Evolutionary conservation across 2,888 invertebrate species (phyloP).

Genomic region (Caenorhabditis sp.): DNA sequence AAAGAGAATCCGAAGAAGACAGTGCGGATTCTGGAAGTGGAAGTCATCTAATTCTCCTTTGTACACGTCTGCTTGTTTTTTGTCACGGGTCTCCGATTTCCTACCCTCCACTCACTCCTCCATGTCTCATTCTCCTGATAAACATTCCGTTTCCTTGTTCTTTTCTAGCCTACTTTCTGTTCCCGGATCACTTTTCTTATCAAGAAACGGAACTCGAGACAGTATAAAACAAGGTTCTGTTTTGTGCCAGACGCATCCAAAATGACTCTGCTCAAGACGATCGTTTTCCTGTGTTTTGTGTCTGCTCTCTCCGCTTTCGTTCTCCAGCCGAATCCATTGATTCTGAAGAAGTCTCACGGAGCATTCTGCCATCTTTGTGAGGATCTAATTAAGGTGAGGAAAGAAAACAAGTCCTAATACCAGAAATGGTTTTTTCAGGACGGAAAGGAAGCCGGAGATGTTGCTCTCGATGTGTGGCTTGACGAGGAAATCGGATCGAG

Average conservation of each 20-base stretch:
- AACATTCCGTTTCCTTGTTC: neutral
- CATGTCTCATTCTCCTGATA: neutral
- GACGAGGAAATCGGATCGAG: slow-evolving; percentile 47
- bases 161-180: slow-evolving; percentile 27
- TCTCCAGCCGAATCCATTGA: slow-evolving; percentile 21
- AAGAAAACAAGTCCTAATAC: too few species aligned
- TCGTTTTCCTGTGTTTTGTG: neutral
- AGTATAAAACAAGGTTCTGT: slow-evolving; percentile 12
- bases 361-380: slow-evolving; percentile 57
- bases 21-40: slow-evolving; percentile 30
- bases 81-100: neutral
- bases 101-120: too few species aligned
- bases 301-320: neutral
- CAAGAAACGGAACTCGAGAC: slow-evolving; percentile 35
- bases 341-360: slow-evolving; percentile 46
- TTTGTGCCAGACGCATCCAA: neutral
- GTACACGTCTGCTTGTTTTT: neutral
- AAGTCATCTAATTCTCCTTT: slow-evolving; percentile 20
- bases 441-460: slow-evolving; percentile 51
- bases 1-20: slow-evolving; percentile 32
- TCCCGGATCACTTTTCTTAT: slow-evolving; percentile 28
- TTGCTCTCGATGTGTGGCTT: slow-evolving; percentile 39
- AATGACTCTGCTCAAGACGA: slow-evolving; percentile 4
- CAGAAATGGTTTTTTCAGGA: slow-evolving; percentile 12
- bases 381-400: slow-evolving; percentile 39